A percentile compares a stretch with the other conserved stretches of the same genome.
These are phyloP conservation scores for Euphydryas editha DNA, from an alignment of 2,888 invertebrate species.

Conservation along the genomic window DNA sequence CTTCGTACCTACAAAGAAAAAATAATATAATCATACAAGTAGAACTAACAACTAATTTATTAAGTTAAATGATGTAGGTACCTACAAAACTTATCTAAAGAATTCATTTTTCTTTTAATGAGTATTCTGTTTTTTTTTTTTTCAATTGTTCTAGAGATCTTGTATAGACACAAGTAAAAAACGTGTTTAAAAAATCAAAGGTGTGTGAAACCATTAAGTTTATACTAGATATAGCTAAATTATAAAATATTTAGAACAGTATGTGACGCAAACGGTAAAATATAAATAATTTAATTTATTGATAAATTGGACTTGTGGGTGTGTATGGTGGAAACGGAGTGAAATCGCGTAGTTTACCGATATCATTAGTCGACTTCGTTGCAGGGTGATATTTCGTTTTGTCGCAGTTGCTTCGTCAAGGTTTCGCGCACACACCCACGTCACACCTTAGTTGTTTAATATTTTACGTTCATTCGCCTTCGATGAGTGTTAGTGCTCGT, in stretches of 20 bases:
- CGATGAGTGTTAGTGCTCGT: constrained; percentile 60
- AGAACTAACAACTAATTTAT: too few species aligned
- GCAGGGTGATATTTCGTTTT: constrained; percentile 44
- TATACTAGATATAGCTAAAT: not conserved
- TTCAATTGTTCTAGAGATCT: not conserved
- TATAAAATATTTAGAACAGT: constrained; percentile 36
- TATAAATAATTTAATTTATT: constrained; percentile 42
- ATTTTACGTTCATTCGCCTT: constrained; percentile 62
- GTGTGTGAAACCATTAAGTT: not conserved
- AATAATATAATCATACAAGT: too few species aligned
- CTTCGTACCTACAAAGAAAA: too few species aligned
- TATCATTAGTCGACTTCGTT: constrained; percentile 24
- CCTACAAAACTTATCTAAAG: too few species aligned
- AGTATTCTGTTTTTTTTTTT: too few species aligned
- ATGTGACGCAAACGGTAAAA: constrained; percentile 37
- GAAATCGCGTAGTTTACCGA: constrained; percentile 28
- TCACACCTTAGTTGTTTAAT: constrained; percentile 59
- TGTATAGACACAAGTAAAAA: not conserved
- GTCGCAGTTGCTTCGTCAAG: constrained; percentile 59
- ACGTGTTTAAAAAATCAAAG: not conserved
- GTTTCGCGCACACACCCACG: constrained; percentile 59
- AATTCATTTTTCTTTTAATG: too few species aligned
- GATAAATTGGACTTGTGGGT: constrained; percentile 44
- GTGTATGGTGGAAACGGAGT: constrained; percentile 40
- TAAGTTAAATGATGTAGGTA: too few species aligned